Base-by-base conservation (phyloP, 2,113 vertebrate species). In the Eulacestoma nigropectus region DNA sequence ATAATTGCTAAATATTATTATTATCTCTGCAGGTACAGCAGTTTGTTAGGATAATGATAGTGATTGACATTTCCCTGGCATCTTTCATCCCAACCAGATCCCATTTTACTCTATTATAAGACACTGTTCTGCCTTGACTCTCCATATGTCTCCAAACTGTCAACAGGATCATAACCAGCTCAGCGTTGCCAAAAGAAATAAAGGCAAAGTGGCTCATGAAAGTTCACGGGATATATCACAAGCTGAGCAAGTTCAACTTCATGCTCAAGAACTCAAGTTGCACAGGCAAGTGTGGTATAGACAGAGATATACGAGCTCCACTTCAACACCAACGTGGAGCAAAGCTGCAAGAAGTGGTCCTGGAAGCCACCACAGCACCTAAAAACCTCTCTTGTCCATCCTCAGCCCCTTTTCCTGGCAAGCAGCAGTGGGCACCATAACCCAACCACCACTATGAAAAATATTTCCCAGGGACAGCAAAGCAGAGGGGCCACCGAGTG, bases 1-100 rank as follows among this genome's bases (percentile, higher is more conserved):
- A 64, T 92, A 93, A 93, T 76, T 92, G 81, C 73, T 96, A 95
- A 97, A 96, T 96, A 95, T 95, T 95, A 95, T 83, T 94, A 96
- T 96, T 76, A 95, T 96, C 96, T 94, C 94, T 26, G 65, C 93
- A 95, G 93, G 94, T 96, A 96, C n/a, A 81, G 94, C 86, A 84
- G 94, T 85, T 93, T 96, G 70, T 95, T 93, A 75, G 76, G 92
- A 73, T 96, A 95, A 97, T 79, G 92, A 89, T 46, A 81, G 92
- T 91, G 96, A 96, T 81, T 94, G 97, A 97, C 93, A 90, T 72
- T 91, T 91, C 87, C 83, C 85, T 91, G 81, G 83, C 92, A 96
- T 92, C 96, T 86, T 91, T 53, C 87, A 93, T 92, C 93, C 89
- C 86, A 57, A 89, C 52, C 86, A 94, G 90, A 93, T 90, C 84